A percentile compares a stretch with the other conserved stretches of the same genome.
Conservation (phyloP, 2,888 invertebrate species). For the Latrodectus hesperus region DNA sequence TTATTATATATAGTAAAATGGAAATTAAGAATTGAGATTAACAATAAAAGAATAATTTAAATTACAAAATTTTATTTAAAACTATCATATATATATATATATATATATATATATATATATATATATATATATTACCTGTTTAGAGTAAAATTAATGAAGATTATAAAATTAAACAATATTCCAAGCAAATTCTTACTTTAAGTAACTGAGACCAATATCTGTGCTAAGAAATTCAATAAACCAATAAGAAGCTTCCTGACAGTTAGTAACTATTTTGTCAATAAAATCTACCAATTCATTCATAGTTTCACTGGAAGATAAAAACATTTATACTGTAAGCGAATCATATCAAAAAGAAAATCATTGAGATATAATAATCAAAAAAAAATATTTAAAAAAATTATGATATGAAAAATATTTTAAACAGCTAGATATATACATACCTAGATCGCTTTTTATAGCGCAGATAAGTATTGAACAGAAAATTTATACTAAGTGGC, state of each 20-base stretch:
- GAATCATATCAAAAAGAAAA: not conserved
- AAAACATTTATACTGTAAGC: not conserved
- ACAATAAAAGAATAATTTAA: too few species aligned
- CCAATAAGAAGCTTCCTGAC: slow-evolving; percentile 75
- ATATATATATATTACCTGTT: not conserved
- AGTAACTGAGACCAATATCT: slow-evolving; percentile 74
- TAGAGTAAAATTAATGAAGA: not conserved
- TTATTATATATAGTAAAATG: too few species aligned
- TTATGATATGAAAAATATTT: not conserved
- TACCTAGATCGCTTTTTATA: slow-evolving; percentile 72
- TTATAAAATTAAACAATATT: not conserved
- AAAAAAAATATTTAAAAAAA: not conserved
- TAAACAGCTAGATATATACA: not conserved
- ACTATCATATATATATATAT: too few species aligned
- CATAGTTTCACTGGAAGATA: slow-evolving; percentile 73
- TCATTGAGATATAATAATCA: not conserved
- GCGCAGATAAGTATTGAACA: slow-evolving; percentile 76
- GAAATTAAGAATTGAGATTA: too few species aligned
- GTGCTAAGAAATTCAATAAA: slow-evolving; percentile 75
- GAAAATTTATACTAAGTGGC: slow-evolving; percentile 75
- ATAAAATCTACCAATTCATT: slow-evolving; percentile 75
- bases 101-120: too few species aligned
- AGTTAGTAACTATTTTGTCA: slow-evolving; percentile 73
- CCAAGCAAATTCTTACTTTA: slow-evolving; percentile 73
- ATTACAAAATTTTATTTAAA: too few species aligned